Conservation (phyloP, 2,888 invertebrate species). For the Calameuta filiformis region DNA sequence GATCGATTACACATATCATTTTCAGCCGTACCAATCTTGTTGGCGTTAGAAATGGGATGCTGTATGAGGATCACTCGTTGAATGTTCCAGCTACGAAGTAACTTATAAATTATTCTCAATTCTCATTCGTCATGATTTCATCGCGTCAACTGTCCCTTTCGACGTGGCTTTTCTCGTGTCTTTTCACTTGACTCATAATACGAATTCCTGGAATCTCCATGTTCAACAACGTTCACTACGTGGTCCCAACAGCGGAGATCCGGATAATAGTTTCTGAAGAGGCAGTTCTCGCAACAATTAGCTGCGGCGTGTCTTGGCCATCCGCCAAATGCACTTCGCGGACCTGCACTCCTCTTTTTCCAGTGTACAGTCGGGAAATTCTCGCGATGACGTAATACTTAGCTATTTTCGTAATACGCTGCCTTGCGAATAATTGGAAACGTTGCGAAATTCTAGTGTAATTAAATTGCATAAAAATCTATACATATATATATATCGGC, state of each 20-base stretch:
- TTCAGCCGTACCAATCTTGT: background rate
- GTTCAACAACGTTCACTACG: background rate
- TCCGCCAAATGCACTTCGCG: conserved; percentile 43
- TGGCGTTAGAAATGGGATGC: background rate
- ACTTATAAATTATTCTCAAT: background rate
- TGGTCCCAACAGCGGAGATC: background rate
- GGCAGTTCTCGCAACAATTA: conserved; percentile 60
- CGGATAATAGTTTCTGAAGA: conserved; percentile 56
- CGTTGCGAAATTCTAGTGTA: background rate
- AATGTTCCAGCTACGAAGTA: background rate
- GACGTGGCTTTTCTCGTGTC: background rate
- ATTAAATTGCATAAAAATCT: background rate
- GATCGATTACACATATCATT: background rate
- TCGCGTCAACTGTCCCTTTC: background rate
- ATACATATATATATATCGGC: background rate
- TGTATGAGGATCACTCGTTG: background rate
- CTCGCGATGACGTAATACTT: background rate
- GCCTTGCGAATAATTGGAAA: background rate
- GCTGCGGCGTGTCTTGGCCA: conserved; percentile 53
- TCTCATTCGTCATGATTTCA: background rate
- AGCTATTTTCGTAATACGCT: background rate
- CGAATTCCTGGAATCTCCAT: background rate
- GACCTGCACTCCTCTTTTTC: background rate
- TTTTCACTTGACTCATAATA: background rate
- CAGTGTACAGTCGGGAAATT: background rate